Percentiles rank a stretch among this genome's conserved stretches.
Evolutionary conservation across 2,113 vertebrate genomes (phyloP).

Genomic region (Sylvietta virens): DNA sequence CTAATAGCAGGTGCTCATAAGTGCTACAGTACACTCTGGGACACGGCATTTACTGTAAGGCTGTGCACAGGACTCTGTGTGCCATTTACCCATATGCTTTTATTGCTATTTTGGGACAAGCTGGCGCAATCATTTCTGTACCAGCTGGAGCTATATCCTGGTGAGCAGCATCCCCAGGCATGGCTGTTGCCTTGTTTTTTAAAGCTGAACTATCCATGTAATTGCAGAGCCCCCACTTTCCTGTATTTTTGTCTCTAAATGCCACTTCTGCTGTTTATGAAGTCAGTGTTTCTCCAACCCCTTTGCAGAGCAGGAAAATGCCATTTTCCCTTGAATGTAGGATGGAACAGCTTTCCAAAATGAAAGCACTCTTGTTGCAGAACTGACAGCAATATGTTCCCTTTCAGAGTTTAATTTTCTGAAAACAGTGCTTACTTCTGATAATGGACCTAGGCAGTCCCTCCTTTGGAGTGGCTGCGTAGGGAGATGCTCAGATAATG

Average conservation of each 20-base stretch:
- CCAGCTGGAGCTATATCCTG: slow-evolving; percentile 21
- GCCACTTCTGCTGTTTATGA: neutral
- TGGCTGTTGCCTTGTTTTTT: neutral
- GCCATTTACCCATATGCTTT: slow-evolving; percentile 25
- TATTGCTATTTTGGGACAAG: slow-evolving; percentile 37
- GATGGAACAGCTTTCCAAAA: neutral
- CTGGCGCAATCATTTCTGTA: slow-evolving; percentile 11
- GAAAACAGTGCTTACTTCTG: neutral
- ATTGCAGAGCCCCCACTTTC: neutral
- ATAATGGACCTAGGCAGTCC: neutral
- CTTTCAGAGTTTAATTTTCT: neutral
- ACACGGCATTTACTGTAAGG: neutral
- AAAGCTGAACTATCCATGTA: neutral
- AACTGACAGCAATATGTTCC: neutral
- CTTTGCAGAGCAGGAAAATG: neutral
- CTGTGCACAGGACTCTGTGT: neutral
- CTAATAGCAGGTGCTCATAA: neutral
- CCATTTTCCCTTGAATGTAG: neutral
- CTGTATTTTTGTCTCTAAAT: neutral
- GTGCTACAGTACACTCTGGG: neutral
- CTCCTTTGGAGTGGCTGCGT: neutral
- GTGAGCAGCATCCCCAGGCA: neutral
- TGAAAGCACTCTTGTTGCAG: neutral
- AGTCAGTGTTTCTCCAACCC: neutral
- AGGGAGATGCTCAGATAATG: neutral